Percentiles rank a stretch among this genome's conserved stretches.
phyloP scores from a whole-genome alignment of 2,113 vertebrate species.

The Scomber scombrus region DNA sequence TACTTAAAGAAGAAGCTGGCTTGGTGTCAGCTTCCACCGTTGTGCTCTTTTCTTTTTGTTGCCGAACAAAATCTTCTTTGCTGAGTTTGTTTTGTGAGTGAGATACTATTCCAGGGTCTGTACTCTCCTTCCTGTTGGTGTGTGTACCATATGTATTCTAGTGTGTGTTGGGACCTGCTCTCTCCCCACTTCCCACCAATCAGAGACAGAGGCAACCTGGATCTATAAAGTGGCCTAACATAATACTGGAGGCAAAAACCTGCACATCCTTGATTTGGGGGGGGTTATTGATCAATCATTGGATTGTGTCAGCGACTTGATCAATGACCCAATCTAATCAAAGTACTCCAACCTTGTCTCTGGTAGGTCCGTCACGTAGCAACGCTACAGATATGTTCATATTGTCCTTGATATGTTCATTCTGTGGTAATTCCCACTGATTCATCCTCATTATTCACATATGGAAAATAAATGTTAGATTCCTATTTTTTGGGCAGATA shows the following conservation, averaged over 20 bases:
- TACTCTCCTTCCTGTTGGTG: conserved; percentile 79
- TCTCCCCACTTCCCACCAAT: conserved; percentile 57
- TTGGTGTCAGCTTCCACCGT: conserved; percentile 79
- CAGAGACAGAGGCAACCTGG: conserved; percentile 56
- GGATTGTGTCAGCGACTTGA: conserved; percentile 36
- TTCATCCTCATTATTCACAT: conserved; percentile 75
- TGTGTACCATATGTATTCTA: conserved; percentile 77
- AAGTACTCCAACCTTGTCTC: conserved; percentile 45
- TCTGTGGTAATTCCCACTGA: conserved; percentile 66
- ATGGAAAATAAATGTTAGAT: conserved; percentile 79
- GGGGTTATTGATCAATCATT: conserved; percentile 20
- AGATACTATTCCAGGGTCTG: conserved; percentile 70
- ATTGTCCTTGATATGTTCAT: conserved; percentile 62
- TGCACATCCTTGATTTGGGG: conserved; percentile 51
- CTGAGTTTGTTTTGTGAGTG: conserved; percentile 71
- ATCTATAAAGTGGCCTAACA: conserved; percentile 68
- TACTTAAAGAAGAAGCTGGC: conserved; percentile 76
- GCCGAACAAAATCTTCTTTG: conserved; percentile 65
- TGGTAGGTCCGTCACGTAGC: conserved; percentile 63
- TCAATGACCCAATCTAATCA: conserved; percentile 40
- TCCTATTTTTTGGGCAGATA: conserved; percentile 82
- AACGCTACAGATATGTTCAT: conserved; percentile 57
- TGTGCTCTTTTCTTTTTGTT: conserved; percentile 80
- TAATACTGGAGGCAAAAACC: conserved; percentile 43
- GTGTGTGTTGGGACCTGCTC: conserved; percentile 73